These are phyloP conservation scores for Heteropelma amictum DNA, from an alignment of 2,888 invertebrate species.

Conservation along the genomic window DNA sequence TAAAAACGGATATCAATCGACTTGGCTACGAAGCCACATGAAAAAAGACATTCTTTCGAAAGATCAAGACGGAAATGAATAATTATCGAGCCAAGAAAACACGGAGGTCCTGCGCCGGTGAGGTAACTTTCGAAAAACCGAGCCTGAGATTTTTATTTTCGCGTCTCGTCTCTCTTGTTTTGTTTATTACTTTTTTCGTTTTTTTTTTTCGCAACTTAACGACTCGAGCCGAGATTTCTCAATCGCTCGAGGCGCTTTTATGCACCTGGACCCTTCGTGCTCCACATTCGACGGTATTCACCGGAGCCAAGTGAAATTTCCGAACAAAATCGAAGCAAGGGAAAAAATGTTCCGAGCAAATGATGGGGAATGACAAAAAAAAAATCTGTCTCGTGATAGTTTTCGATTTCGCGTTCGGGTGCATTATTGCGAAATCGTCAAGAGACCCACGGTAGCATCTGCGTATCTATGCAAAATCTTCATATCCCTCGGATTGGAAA, in stretches of 20 bases:
- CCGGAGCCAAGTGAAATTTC: not conserved
- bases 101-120: not conserved
- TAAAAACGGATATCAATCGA: conserved; percentile 33
- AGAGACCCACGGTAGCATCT: too few species aligned
- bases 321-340: not conserved
- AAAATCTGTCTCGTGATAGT: too few species aligned
- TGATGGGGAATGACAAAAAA: too few species aligned
- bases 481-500: too few species aligned
- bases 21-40: not conserved
- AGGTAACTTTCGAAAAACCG: conserved; percentile 24
- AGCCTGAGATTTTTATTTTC: conserved; percentile 21
- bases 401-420: too few species aligned
- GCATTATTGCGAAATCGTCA: too few species aligned
- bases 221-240: conserved; percentile 25
- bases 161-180: not conserved
- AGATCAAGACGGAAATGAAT: not conserved
- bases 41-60: not conserved
- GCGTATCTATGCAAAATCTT: too few species aligned
- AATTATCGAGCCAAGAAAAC: not conserved
- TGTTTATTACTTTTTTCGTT: too few species aligned
- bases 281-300: conserved; percentile 2
- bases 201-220: not conserved
- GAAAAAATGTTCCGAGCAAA: not conserved
- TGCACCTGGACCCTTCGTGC: conserved; percentile 27
- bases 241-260: conserved; percentile 19